Evolutionary conservation across 2,888 invertebrate genomes (phyloP).

Genomic region (Vandiemenella viatica): DNA sequence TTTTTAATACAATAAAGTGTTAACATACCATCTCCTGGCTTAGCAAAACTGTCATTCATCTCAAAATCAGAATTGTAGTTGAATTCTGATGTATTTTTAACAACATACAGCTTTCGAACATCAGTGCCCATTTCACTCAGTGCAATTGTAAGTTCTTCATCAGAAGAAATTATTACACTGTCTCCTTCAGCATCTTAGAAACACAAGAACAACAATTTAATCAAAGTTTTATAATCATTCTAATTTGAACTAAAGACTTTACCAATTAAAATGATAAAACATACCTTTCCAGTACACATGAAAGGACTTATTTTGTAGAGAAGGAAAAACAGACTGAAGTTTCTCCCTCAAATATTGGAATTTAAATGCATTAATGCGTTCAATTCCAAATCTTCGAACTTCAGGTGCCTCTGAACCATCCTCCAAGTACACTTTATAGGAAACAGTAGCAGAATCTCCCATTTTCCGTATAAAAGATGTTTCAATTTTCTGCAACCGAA

Average conservation of each 20-base stretch:
- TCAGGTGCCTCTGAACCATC: no score
- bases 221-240: no score
- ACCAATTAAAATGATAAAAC: background rate
- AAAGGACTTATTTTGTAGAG: conserved; percentile 33
- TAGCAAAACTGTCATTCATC: no score
- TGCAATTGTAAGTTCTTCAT: conserved; percentile 50
- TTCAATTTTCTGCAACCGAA: no score
- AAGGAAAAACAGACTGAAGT: conserved; percentile 40
- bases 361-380: conserved; percentile 35
- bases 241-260: background rate
- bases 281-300: conserved; percentile 49
- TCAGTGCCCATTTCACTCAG: conserved; percentile 30
- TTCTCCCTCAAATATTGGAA: conserved; percentile 40
- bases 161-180: conserved; percentile 43
- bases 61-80: no score
- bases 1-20: no score
- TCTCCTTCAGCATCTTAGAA: conserved; percentile 48
- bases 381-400: conserved; percentile 46
- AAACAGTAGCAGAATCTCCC: no score
- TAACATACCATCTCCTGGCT: no score
- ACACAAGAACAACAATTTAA: no score
- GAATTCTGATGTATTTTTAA: conserved; percentile 7
- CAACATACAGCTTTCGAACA: conserved; percentile 28
- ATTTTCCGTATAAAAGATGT: no score
- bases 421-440: no score